These are phyloP conservation scores for Drosophila monieri DNA, from an alignment of 2,888 invertebrate genomes.

Conservation along the genomic window DNA sequence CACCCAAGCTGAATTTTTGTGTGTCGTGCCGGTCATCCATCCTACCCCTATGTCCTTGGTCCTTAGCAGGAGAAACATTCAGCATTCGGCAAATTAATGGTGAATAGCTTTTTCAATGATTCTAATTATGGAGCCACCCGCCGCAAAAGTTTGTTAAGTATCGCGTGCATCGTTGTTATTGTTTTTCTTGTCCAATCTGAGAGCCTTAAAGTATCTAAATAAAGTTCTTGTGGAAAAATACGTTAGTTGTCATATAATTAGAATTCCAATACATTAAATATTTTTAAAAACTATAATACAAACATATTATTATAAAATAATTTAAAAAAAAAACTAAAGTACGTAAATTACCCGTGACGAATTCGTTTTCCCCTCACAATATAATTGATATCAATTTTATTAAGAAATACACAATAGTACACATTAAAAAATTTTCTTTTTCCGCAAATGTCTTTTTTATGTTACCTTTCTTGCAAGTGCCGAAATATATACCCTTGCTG, in stretches of 20 bases:
- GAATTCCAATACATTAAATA: background rate
- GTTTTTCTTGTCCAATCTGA: constrained; percentile 51
- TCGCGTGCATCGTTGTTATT: constrained; percentile 76
- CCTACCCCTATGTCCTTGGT: background rate
- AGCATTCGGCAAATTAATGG: constrained; percentile 55
- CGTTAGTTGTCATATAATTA: background rate
- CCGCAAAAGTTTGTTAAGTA: constrained; percentile 71
- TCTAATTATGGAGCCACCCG: constrained; percentile 67
- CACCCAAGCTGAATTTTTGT: background rate
- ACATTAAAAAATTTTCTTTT: too few species aligned
- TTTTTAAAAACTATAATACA: background rate
- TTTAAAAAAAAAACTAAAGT: too few species aligned
- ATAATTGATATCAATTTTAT: too few species aligned
- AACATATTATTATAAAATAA: too few species aligned
- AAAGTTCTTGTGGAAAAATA: constrained; percentile 21
- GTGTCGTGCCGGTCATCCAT: background rate
- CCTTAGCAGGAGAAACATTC: constrained; percentile 17
- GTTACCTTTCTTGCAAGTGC: too few species aligned
- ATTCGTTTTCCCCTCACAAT: too few species aligned
- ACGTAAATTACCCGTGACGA: too few species aligned
- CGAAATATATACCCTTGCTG: too few species aligned
- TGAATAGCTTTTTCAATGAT: constrained; percentile 74
- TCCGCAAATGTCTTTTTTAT: too few species aligned
- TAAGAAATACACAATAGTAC: too few species aligned
- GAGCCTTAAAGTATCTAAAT: constrained; percentile 44